Evolutionary conservation across 2,113 vertebrate genomes (phyloP).

Genomic region (Oceanites oceanicus): DNA sequence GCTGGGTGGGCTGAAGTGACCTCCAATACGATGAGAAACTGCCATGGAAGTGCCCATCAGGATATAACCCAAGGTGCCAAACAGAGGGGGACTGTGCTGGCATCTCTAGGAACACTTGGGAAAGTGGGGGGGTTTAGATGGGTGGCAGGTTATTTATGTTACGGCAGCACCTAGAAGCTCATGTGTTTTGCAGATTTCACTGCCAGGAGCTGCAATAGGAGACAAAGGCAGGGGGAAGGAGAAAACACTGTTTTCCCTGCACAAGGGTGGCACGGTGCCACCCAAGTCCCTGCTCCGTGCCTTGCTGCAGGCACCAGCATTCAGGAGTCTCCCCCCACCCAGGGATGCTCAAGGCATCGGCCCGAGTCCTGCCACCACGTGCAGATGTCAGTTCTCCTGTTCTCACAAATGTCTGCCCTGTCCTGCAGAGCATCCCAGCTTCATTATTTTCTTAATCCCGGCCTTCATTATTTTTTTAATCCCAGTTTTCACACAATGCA

Average conservation of each 20-base stretch:
- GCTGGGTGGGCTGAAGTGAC: neutral
- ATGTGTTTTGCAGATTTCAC: neutral
- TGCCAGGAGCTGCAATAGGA: neutral
- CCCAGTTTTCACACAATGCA: neutral
- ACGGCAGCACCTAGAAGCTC: neutral
- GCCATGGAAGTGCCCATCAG: neutral
- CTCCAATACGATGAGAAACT: rapidly evolving
- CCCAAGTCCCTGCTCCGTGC: neutral
- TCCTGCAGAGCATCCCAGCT: neutral
- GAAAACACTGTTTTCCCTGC: neutral
- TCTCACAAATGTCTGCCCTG: neutral
- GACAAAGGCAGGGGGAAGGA: neutral
- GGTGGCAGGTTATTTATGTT: neutral
- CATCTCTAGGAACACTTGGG: neutral
- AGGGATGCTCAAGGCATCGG: neutral
- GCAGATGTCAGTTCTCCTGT: rapidly evolving
- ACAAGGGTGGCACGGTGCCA: rapidly evolving
- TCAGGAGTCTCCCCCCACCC: neutral
- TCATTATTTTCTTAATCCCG: neutral
- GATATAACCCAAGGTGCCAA: neutral
- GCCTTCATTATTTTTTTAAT: neutral
- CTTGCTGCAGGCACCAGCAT: neutral
- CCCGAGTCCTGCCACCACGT: rapidly evolving
- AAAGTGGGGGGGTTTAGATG: neutral
- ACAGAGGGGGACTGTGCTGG: too few relatives aligned